Percentiles rank a stretch among this genome's conserved stretches.
These are phyloP conservation scores for Triops longicaudatus DNA, from an alignment of 1,140 invertebrate species.

Conservation along the genomic window DNA sequence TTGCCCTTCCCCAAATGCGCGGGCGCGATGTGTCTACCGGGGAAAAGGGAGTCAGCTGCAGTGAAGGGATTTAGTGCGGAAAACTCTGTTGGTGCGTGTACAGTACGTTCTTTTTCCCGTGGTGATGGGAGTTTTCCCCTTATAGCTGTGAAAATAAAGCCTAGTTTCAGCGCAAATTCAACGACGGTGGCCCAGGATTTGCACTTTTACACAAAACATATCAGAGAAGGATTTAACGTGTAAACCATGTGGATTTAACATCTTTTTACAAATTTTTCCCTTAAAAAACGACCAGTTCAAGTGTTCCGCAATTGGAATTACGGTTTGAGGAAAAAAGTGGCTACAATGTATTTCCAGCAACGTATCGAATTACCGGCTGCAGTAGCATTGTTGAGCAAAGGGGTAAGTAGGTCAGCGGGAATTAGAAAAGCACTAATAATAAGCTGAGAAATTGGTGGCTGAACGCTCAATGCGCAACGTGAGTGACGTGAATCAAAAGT, in stretches of 20 bases:
- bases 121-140: too few species aligned
- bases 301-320: too few species aligned
- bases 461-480: not conserved
- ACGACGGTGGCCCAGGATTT: too few species aligned
- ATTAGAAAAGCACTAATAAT: not conserved
- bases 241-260: too few species aligned
- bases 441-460: not conserved
- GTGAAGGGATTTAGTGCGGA: not conserved
- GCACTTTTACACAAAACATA: too few species aligned
- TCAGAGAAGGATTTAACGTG: too few species aligned
- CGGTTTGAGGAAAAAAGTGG: too few species aligned
- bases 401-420: not conserved
- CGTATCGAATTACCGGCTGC: constrained; percentile 1
- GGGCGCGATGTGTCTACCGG: not conserved
- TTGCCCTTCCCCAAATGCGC: not conserved
- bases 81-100: not conserved
- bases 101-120: too few species aligned
- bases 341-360: not conserved
- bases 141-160: too few species aligned
- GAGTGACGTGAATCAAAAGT: not conserved
- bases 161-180: too few species aligned
- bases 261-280: too few species aligned
- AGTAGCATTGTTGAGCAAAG: not conserved
- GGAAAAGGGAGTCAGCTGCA: not conserved
- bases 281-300: too few species aligned